Evolutionary conservation across 2,797 vertebrate genomes (phyloP).

Genomic region (Neosilurus hyrtlii): DNA sequence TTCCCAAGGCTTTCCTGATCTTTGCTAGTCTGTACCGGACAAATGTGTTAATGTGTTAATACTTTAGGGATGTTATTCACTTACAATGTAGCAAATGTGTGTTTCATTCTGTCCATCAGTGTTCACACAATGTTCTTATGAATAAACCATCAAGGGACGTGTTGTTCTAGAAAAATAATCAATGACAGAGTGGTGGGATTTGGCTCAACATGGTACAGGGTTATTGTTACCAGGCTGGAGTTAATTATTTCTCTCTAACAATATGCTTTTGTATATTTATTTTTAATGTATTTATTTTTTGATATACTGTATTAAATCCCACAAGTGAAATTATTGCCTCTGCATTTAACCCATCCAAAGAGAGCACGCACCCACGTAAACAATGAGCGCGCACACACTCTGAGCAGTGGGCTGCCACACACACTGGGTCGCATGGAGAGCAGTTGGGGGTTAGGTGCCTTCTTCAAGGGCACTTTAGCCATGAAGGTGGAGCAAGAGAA

Average conservation of each 20-base stretch:
- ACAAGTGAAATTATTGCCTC: too few species aligned
- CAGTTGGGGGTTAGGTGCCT: too few species aligned
- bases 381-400: too few species aligned
- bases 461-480: too few species aligned
- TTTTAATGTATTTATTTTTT: too few species aligned
- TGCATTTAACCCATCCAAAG: too few species aligned
- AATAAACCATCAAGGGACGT: not conserved
- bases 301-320: too few species aligned
- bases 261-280: not conserved
- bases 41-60: not conserved
- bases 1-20: slow-evolving; percentile 17
- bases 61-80: not conserved
- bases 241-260: not conserved
- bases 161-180: not conserved
- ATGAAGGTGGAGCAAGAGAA: too few species aligned
- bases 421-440: too few species aligned
- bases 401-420: too few species aligned
- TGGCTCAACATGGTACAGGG: not conserved
- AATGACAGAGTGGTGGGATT: not conserved
- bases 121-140: not conserved
- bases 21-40: not conserved
- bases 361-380: too few species aligned
- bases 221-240: not conserved
- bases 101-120: not conserved
- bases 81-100: not conserved